These are phyloP conservation scores for Nylanderia fulva DNA, from an alignment of 1,140 invertebrate genomes.

Conservation along the genomic window DNA sequence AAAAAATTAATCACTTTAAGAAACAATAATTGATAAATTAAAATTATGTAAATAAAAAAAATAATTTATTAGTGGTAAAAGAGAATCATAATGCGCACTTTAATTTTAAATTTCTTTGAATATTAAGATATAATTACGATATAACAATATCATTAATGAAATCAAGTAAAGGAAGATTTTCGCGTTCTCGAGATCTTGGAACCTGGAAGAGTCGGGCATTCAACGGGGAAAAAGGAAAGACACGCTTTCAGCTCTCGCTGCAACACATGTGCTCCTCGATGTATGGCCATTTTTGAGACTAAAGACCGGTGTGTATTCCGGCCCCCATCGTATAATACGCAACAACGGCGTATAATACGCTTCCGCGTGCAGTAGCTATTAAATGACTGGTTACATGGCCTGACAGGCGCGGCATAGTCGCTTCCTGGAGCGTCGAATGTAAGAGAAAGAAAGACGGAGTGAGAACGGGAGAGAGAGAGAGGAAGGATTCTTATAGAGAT, in stretches of 20 bases:
- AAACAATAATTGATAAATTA: neutral
- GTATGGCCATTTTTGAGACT: slow-evolving; percentile 68
- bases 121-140: neutral
- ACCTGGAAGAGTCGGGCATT: neutral
- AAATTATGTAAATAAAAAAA: neutral
- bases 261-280: slow-evolving; percentile 47
- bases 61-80: neutral
- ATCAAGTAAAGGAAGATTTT: neutral
- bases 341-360: slow-evolving; percentile 72
- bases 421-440: slow-evolving; percentile 65
- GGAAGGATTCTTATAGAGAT: neutral
- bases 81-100: neutral
- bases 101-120: neutral
- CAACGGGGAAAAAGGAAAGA: neutral
- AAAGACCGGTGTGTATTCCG: slow-evolving; percentile 54
- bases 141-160: too few relatives aligned
- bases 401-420: slow-evolving; percentile 66
- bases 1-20: neutral
- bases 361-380: slow-evolving; percentile 78
- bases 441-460: neutral
- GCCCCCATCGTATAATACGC: slow-evolving; percentile 71
- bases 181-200: neutral
- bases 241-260: neutral
- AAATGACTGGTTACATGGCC: slow-evolving; percentile 74
- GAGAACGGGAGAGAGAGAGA: neutral